Base-by-base conservation (phyloP, 2,113 vertebrate species). In the Baryphthengus martii region DNA sequence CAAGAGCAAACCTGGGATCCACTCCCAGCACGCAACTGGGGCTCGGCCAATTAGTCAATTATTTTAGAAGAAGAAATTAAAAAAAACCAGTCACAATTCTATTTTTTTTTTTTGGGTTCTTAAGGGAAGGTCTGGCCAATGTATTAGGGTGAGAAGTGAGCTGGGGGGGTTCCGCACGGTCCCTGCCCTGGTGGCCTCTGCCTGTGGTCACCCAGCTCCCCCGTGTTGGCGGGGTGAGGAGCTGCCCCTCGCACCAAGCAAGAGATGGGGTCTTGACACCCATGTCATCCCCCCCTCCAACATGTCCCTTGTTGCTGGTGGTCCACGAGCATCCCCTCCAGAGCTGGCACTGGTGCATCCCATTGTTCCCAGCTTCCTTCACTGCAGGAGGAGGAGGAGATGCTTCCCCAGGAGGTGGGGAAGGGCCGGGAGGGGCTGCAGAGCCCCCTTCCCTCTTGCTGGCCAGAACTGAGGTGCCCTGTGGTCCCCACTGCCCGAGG, bases 1-100 rank as follows among this genome's bases (percentile, higher is more conserved):
- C 92, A 94, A 96, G 89, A 96, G 45, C 7, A 42, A 84, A 37
- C 94, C 92, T 82, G 95, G 92, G 90, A 95, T 95, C 71, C 40
- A 53, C 91, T 96, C 84, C 50, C 94, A 81, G 95, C 90, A 59
- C 7, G 13, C 87, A 84, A 24, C 93, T 97, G 95, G 95, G 92
- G 44, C 92, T 85, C 0, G 2, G 95, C 95, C 96, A 96, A 73
- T 96, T 86, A 88, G 84, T 56, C 84, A 90, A 88, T 96, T 96
- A 86, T 95, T 96, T 91, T 59, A 79, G 73, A 86, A 83, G 76
- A 91, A 89, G 67, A 53, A 55, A 62, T 73, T 59, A 28, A 15
- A 61, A 52, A 44, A n/a, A 33, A 19, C 14, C 26, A 52, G 28
- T 52, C 26, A 5, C 37, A 18, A 15, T 17, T 23, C 21, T 12